Evolutionary conservation across 2,888 invertebrate species (phyloP), one percentile per base, ranked within the genome.

Genomic region (Cantharis lateralis): DNA sequence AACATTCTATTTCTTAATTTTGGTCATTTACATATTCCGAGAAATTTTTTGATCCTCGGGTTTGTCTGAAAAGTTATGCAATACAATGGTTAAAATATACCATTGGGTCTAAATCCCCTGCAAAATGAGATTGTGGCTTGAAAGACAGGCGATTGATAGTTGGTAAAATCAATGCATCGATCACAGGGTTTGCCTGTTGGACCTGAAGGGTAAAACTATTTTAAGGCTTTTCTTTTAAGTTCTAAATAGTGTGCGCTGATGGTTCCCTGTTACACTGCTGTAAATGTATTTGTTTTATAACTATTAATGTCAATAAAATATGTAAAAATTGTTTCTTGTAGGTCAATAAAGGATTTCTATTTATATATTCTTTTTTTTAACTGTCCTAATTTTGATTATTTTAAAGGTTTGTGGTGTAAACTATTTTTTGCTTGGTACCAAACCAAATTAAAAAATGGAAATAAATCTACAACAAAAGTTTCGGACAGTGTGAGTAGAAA

Each of bases 91-190:
- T 75, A 77, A 79, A 77, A 81, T 88, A 83, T 79, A 87, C 87
- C 87, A 87, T 88, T 91, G 91, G 91, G 91, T 89, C 90, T 85
- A 90, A 90, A 90, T 91, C 91, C 91, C 91, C 91, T 91, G 91
- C 89, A 86, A 80, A 78, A 81, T 78, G 80, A 82, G 79, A 83
- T 86, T 84, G 86, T 87, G 85, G 87, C 87, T 87, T 82, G 80
- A 73, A 77, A 70, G 76, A 84, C 88, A 88, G 87, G 88, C 87
- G 88, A 88, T 88, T 86, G 86, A 82, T 74, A 68, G 75, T 77
- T 81, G 80, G 81, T 80, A 82, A 79, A 76, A 63, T 74, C 61
- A 72, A 78, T 66, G 76, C 75, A 74, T 75, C 78, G 80, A 82
- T 83, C 83, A 83, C 83, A 83, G 81, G 81, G 71, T 76, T 80